Evolutionary conservation across 1,140 invertebrate genomes (phyloP), one percentile per base, ranked within the genome.

Genomic region (Battus philenor): DNA sequence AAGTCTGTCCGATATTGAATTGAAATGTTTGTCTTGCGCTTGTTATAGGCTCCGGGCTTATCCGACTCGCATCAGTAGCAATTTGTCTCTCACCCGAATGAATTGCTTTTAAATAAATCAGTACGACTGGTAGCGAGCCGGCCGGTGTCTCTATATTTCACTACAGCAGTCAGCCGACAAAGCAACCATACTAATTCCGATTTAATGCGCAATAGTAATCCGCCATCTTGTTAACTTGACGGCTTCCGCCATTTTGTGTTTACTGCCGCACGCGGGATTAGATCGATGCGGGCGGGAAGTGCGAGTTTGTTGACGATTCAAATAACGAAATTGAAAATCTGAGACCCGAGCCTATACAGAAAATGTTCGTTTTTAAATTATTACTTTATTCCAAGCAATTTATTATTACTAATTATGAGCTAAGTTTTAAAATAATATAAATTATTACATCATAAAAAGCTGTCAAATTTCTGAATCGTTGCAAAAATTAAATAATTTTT

Each of bases 41-140:
- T 29, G 22, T 16, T 29, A 16, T 24, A 22, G 34, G 18, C 18
- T 13, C 12, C 5, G 20, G 29, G 38, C 15, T 41, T 41, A 41
- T 41, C 38, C 13, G 7, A 3, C 38, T 41, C 2, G 16, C 22
- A 41, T 41, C 38, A 27, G 12, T 10, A 26, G 24, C 38, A 41
- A 41, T 41, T 41, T 41, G 38, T 41, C 38, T 41, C 38, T 4
- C 1, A 16, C 22, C 31, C 31, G 13, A 41, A 41, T 41, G 38
- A 27, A 41, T 39, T 39, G 36, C 38, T 41, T 27, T 41, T 41
- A 41, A 41, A 41, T 41, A 41, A 41, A 41, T 41, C 38, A 41
- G 38, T 36, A 36, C 13, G 4, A 3, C 33, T 31, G 30, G 26
- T 29, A 29, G 26, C 26, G 26, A 9, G 26, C 2, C 27, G 27